Base-by-base conservation (phyloP, 2,888 invertebrate species). In the Bedellia somnulentella region DNA sequence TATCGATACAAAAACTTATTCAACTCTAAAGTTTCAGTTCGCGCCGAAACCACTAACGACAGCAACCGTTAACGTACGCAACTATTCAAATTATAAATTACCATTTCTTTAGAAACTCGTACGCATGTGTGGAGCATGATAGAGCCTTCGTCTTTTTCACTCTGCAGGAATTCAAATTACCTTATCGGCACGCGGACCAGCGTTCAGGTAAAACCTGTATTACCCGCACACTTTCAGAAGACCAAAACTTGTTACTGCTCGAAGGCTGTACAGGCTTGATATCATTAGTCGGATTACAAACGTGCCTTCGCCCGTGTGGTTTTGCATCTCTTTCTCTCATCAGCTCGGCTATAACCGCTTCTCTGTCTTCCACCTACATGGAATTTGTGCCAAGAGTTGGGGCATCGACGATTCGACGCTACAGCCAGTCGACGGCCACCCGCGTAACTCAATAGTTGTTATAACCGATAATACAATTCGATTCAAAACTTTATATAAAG, bases 101-200 rank as follows among this genome's bases (percentile, higher is more conserved):
- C 55, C 53, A 60, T 62, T 58, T 55, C 49, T 49, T 54, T 53
- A 44, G 39, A 45, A 52, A 49, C 46, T 43, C 41, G 45, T 46
- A 49, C 43, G 42, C 43, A 44, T 40, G 41, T 48, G 45, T 50
- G 52, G 46, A 61, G 50, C 56, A 23, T 49, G 42, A 45, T 45
- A 45, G 49, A 62, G 52, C 60, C 57, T 66, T 57, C 43, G 53
- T 70, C 67, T 67, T 71, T 66, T 62, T 73, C 68, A 56, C 67
- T 64, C 71, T 45, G 45, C 53, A 57, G 64, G 71, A 66, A 73
- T 75, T 66, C 57, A 57, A 68, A 70, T 67, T 61, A 57, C 63
- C 62, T 67, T 70, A 71, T 64, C 62, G 60, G 66, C 57, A 61
- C 57, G 57, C 59, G 49, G 55, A 47, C 42, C 43, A 42, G 46